Conservation (phyloP, 2,113 vertebrate genomes). For the Odocoileus virginianus region DNA sequence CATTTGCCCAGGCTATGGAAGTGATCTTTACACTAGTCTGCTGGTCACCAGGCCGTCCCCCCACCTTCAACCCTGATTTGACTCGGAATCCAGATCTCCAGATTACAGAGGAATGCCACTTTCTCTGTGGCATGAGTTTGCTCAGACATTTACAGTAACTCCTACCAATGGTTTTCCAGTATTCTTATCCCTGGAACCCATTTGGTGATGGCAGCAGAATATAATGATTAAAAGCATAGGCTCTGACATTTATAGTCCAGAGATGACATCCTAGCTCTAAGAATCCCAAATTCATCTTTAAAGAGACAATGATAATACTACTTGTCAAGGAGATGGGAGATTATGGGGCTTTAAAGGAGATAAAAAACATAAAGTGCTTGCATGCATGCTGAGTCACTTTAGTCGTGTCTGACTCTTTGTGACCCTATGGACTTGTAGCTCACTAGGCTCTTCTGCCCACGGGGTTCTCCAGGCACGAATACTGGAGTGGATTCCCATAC, state of each 20-base stretch:
- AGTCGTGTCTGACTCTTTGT: not conserved
- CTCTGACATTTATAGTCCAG: not conserved
- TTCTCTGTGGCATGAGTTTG: not conserved
- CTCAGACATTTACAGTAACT: not conserved
- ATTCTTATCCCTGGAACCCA: not conserved
- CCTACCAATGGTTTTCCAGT: not conserved
- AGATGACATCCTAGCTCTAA: not conserved
- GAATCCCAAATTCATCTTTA: not conserved
- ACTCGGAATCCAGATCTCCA: not conserved
- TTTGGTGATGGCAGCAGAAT: not conserved
- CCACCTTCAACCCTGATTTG: not conserved
- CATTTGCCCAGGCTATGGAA: not conserved
- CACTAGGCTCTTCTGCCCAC: not conserved
- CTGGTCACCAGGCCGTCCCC: not conserved
- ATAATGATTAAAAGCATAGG: not conserved
- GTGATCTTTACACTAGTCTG: not conserved
- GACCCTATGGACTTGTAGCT: not conserved
- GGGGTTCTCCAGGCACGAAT: not conserved
- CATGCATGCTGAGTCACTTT: not conserved
- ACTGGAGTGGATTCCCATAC: not conserved
- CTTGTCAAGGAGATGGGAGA: not conserved
- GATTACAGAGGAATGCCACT: not conserved
- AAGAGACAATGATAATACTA: not conserved
- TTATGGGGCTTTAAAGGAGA: not conserved
- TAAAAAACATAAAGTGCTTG: not conserved